These are phyloP conservation scores for Cheilosia pagana DNA, from an alignment of 2,888 invertebrate genomes.

Conservation along the genomic window DNA sequence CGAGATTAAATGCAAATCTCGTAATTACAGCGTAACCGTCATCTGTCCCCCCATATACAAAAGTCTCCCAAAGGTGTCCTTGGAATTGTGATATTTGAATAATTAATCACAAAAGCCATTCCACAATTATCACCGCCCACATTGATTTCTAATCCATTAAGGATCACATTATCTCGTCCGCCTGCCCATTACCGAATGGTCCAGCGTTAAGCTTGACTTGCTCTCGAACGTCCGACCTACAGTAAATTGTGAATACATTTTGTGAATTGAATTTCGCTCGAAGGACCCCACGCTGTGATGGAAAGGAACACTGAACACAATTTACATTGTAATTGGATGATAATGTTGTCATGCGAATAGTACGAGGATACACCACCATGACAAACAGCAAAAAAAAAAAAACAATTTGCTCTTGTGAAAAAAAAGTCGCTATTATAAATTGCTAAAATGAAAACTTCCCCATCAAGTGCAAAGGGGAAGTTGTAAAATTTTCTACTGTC, in stretches of 20 bases:
- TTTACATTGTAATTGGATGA: slow-evolving; percentile 25
- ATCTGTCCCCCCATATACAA: background rate
- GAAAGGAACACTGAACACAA: slow-evolving; percentile 17
- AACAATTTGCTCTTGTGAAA: background rate
- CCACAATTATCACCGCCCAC: background rate
- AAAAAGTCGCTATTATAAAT: slow-evolving; percentile 18
- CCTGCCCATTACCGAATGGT: background rate
- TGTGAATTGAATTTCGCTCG: slow-evolving; percentile 8
- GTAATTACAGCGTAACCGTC: background rate
- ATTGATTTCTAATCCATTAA: slow-evolving; percentile 33
- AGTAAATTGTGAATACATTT: slow-evolving; percentile 8
- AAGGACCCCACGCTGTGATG: slow-evolving; percentile 7
- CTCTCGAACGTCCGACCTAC: background rate
- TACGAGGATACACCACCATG: background rate
- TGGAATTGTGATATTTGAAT: background rate
- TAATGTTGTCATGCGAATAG: slow-evolving; percentile 23
- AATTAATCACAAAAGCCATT: slow-evolving; percentile 14
- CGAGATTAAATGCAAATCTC: slow-evolving; percentile 16
- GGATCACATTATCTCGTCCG: slow-evolving; percentile 8
- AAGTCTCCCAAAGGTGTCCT: slow-evolving; percentile 2
- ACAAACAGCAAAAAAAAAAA: background rate
- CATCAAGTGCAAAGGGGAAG: slow-evolving; percentile 9
- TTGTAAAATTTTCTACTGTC: background rate
- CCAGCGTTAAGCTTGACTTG: background rate
- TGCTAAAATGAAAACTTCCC: slow-evolving; percentile 18